phyloP scores from a whole-genome alignment of 1,140 invertebrate genomes.

The Xylocopa sonorina region DNA sequence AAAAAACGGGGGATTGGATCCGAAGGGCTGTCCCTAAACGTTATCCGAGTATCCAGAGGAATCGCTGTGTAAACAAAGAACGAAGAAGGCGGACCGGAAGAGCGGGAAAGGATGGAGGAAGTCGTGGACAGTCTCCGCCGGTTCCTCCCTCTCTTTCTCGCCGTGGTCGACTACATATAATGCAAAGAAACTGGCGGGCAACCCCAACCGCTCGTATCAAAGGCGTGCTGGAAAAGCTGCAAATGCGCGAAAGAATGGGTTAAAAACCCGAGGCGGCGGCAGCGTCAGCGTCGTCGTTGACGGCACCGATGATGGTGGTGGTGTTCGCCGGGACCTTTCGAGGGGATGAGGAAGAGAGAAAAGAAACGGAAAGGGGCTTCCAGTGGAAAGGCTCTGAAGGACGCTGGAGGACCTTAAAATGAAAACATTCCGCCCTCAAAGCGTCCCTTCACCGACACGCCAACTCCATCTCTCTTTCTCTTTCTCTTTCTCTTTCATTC shows the following conservation, averaged over 20 bases:
- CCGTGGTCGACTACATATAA: background rate
- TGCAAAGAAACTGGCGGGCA: conserved; percentile 36
- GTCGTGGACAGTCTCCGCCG: background rate
- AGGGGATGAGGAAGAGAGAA: conserved; percentile 21
- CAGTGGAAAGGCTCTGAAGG: conserved; percentile 60
- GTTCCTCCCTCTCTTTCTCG: background rate
- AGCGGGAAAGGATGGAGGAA: conserved; percentile 44
- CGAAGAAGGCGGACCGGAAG: conserved; percentile 31
- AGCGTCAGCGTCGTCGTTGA: conserved; percentile 15
- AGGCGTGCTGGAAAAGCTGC: conserved; percentile 61
- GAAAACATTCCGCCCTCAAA: conserved; percentile 72
- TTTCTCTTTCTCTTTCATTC: background rate
- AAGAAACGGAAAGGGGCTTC: conserved; percentile 51
- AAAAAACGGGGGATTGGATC: background rate
- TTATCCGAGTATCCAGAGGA: conserved; percentile 62
- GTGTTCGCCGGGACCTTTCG: background rate
- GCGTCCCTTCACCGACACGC: conserved; percentile 48
- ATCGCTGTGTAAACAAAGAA: conserved; percentile 67
- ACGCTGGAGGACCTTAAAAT: conserved; percentile 67
- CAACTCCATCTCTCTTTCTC: background rate
- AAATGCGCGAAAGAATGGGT: conserved; percentile 71
- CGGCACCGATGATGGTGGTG: background rate
- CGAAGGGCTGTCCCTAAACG: conserved; percentile 54
- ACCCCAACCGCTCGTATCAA: conserved; percentile 62
- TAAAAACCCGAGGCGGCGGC: conserved; percentile 65